Base-by-base conservation (phyloP, 2,113 vertebrate genomes). In the Ariopsis seemanni region DNA sequence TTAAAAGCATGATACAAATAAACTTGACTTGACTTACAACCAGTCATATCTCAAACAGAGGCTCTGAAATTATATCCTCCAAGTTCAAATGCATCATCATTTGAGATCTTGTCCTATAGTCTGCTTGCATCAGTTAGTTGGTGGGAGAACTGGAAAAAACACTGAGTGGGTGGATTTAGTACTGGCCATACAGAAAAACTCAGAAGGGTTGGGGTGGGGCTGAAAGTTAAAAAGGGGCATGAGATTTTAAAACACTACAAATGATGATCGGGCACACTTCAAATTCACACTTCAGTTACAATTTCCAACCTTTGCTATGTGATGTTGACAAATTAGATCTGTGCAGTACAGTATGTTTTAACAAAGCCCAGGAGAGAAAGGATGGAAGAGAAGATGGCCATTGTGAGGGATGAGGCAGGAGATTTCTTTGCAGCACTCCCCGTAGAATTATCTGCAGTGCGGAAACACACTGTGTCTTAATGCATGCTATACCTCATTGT, bases 391-490 rank as follows among this genome's bases (percentile, higher is more conserved):
- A 42, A 80, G 34, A 80, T 11, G 69, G 75, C 74, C 20, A 60
- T n/a, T 53, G 52, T 52, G 12, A 62, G 85, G 82, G 86, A 67
- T 30, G 81, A 58, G 75, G 77, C 84, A 82, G 58, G 77, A 78
- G 82, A 30, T 87, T 80, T 30, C 84, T 88, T 82, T 30, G 78
- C 9, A 87, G 62, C 90, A 87, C 86, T 87, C 74, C 10, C 10
- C n/a, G 0, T 77, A 48, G 22, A 77, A n/a, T 53, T 85, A 87
- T 87, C 93, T 93, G 93, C 92, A 93, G 71, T 93, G 93, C 93
- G 92, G 93, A 91, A 91, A 90, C 84, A 90, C 88, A 88, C 90
- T 88, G 89, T 90, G 92, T 91, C 92, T 93, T 92, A 93, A 94
- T 95, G 91, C 92, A 91, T 92, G 88, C 67, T 65, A 90, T 88